Evolutionary conservation across 2,797 vertebrate species (phyloP).

Genomic region (Muraenolepis orangiensis): DNA sequence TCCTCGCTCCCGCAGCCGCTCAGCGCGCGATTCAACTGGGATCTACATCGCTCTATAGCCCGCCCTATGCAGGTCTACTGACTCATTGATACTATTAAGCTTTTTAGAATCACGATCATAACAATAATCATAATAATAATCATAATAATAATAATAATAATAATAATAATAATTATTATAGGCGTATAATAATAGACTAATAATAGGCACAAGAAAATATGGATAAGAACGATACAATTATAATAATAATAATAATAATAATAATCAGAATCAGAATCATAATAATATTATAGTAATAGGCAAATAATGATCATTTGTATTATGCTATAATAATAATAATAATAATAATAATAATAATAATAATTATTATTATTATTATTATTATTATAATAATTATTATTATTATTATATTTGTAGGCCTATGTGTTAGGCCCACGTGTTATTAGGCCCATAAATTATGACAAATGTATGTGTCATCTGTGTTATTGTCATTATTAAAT

Average conservation of each 20-base stretch:
- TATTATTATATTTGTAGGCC: background rate
- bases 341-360: constrained; percentile 27
- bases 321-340: background rate
- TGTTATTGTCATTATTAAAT: background rate
- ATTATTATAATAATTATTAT: background rate
- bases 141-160: constrained; percentile 9
- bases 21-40: constrained; percentile 83
- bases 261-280: no score
- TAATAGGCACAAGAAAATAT: no score
- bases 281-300: no score
- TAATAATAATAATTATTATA: constrained; percentile 33
- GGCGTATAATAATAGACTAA: constrained; percentile 16
- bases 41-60: constrained; percentile 87
- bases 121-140: constrained; percentile 42
- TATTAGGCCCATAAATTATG: background rate
- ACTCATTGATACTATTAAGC: background rate
- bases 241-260: constrained; percentile 51
- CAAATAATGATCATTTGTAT: no score
- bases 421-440: background rate
- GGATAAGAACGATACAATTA: no score
- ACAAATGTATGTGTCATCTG: background rate
- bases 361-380: background rate
- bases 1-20: constrained; percentile 79
- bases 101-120: constrained; percentile 28
- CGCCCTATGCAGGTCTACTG: no score